A percentile compares a stretch with the other conserved stretches of the same genome.
phyloP scores from a whole-genome alignment of 2,888 invertebrate species.

The Polymixis flavicincta region DNA sequence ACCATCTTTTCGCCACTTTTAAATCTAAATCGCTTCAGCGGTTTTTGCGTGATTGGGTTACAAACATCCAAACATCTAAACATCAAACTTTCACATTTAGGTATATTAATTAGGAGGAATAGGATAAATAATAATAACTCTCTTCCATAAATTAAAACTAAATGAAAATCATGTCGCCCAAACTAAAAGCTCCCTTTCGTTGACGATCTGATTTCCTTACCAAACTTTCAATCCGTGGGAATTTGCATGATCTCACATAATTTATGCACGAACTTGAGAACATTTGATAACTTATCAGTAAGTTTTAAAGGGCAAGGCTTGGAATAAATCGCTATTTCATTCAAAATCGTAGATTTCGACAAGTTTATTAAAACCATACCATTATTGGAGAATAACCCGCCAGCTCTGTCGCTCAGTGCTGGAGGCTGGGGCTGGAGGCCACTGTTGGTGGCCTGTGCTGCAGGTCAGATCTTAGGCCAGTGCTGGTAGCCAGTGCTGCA shows the following conservation, averaged over 20 bases:
- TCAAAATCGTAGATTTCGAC: not conserved
- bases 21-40: no score
- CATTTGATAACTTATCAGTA: slow-evolving; percentile 39
- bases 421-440: no score
- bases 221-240: slow-evolving; percentile 16
- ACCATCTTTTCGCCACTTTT: no score
- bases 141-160: slow-evolving; percentile 3
- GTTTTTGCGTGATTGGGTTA: no score
- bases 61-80: no score
- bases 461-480: no score
- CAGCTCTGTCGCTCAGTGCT: no score
- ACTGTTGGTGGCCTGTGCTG: no score
- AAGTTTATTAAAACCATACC: not conserved
- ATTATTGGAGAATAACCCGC: no score
- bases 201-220: slow-evolving; percentile 30
- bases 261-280: slow-evolving; percentile 50
- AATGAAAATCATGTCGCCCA: not conserved
- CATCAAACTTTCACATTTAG: no score
- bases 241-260: slow-evolving; percentile 52
- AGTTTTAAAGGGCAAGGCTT: slow-evolving; percentile 20
- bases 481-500: no score
- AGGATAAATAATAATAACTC: not conserved
- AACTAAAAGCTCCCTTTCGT: not conserved
- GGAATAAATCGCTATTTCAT: slow-evolving; percentile 21
- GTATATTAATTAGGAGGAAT: no score